Evolutionary conservation across 1,140 invertebrate species (phyloP).

Genomic region (Chironomus striatipennis): DNA sequence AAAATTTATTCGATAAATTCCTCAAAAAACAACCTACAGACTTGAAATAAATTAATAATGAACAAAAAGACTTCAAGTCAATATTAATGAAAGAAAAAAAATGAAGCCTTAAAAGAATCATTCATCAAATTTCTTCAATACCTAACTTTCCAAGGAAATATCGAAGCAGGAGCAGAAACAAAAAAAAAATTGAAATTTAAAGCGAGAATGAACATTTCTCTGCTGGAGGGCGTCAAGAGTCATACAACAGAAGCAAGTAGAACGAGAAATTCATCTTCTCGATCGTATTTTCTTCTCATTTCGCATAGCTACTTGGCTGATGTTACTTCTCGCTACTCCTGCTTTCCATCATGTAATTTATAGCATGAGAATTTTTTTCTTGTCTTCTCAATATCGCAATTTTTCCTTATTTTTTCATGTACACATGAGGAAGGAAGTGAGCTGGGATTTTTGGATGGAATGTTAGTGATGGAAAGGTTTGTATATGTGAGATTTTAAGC

Average conservation of each 20-base stretch:
- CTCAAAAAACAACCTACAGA: no score
- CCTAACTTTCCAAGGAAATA: no score
- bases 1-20: no score
- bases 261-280: not conserved
- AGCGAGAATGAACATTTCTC: constrained; percentile 2
- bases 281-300: not conserved
- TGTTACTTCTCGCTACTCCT: not conserved
- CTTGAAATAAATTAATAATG: no score
- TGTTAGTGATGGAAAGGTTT: no score
- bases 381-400: not conserved
- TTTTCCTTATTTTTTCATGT: not conserved
- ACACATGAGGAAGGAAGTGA: not conserved
- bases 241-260: not conserved
- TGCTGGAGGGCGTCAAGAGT: constrained; percentile 11
- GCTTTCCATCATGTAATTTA: constrained; percentile 21
- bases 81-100: no score
- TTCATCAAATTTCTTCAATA: no score
- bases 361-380: not conserved
- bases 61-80: no score
- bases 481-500: no score
- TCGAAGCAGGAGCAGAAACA: not conserved
- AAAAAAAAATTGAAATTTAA: not conserved
- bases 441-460: no score
- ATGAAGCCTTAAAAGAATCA: no score
- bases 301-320: not conserved